Conservation (phyloP, 2,797 vertebrate genomes). For the Hippopotamyrus pictus region DNA sequence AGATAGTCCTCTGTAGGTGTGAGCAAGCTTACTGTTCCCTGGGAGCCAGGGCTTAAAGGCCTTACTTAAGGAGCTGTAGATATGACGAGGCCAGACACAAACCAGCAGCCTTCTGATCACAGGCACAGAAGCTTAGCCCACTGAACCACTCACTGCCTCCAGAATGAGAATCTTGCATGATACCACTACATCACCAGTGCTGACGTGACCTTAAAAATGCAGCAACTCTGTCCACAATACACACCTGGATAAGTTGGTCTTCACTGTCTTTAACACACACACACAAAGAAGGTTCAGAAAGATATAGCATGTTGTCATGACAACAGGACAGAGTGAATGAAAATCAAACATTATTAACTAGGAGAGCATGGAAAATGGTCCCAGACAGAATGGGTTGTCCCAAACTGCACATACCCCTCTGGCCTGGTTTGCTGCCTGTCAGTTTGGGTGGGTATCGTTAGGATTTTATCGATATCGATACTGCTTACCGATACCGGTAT, state of each 20-base stretch:
- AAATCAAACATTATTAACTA: background rate
- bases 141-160: background rate
- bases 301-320: background rate
- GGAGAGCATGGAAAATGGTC: background rate
- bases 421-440: background rate
- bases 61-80: too few relatives aligned
- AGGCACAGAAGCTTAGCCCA: background rate
- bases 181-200: constrained; percentile 83
- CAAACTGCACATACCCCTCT: background rate
- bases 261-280: background rate
- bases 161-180: constrained; percentile 99
- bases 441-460: background rate
- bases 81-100: too few relatives aligned
- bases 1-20: too few relatives aligned
- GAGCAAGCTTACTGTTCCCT: too few relatives aligned
- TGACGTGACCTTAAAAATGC: background rate
- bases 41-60: too few relatives aligned
- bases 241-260: background rate
- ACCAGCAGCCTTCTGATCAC: too few relatives aligned
- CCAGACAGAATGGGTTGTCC: background rate
- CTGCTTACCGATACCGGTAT: too few relatives aligned
- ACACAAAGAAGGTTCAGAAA: background rate
- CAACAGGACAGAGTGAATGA: background rate
- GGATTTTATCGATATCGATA: too few relatives aligned
- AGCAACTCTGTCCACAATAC: background rate